Percentiles rank a stretch among this genome's conserved stretches.
Evolutionary conservation across 2,797 vertebrate species (phyloP).

Genomic region (Hydrophis major): DNA sequence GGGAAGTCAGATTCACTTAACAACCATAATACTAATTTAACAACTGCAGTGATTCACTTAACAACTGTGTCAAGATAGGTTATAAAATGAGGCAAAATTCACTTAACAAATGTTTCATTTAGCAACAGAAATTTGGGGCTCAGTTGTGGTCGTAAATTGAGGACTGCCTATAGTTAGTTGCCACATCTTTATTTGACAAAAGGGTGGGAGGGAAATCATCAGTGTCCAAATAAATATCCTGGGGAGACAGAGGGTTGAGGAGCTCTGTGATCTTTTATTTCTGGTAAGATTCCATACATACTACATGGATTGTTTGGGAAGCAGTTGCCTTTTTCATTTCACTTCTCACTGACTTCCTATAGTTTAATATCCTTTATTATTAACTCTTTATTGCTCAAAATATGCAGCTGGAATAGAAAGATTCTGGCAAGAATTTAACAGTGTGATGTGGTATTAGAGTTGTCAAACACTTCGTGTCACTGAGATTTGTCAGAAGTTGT

Average conservation of each 20-base stretch:
- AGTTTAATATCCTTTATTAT: neutral
- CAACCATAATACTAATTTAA: too few relatives aligned
- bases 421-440: accelerated
- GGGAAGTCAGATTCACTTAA: too few relatives aligned
- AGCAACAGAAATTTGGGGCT: too few relatives aligned
- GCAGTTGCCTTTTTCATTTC: neutral
- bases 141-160: too few relatives aligned
- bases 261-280: neutral
- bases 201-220: neutral
- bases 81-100: too few relatives aligned
- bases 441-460: neutral
- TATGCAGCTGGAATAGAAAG: neutral
- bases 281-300: neutral
- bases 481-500: neutral
- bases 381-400: neutral
- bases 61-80: too few relatives aligned
- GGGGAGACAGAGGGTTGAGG: neutral
- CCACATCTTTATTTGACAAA: neutral
- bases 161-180: neutral
- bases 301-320: neutral
- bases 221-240: neutral
- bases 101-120: too few relatives aligned
- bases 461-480: neutral
- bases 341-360: neutral
- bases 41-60: too few relatives aligned